These are phyloP conservation scores for Micrasema longulum DNA, from an alignment of 1,140 invertebrate species.

Conservation along the genomic window DNA sequence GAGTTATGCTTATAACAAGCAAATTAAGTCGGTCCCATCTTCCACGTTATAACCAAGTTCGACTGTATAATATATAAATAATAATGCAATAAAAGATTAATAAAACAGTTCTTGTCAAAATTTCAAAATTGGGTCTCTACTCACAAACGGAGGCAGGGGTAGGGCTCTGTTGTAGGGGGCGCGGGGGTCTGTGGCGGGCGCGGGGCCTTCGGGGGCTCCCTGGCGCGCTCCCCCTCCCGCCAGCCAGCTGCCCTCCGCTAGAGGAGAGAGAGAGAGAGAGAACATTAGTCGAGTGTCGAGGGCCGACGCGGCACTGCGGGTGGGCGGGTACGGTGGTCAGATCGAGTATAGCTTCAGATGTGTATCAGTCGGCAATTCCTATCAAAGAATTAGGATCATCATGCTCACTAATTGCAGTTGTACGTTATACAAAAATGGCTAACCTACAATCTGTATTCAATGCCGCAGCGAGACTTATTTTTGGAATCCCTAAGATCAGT, in stretches of 20 bases:
- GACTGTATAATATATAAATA: too few relatives aligned
- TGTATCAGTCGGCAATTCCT: slow-evolving; percentile 55
- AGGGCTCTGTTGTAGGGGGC: slow-evolving; percentile 52
- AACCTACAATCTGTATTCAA: too few relatives aligned
- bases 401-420: not conserved
- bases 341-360: slow-evolving; percentile 27
- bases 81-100: not conserved
- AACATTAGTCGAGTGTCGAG: slow-evolving; percentile 4
- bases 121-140: not conserved
- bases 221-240: slow-evolving; percentile 77
- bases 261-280: slow-evolving; percentile 41
- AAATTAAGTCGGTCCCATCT: too few relatives aligned
- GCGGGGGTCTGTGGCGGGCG: slow-evolving; percentile 62
- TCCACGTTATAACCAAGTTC: too few relatives aligned
- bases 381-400: slow-evolving; percentile 50
- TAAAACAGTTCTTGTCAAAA: not conserved
- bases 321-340: slow-evolving; percentile 18
- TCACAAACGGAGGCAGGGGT: slow-evolving; percentile 48
- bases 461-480: too few relatives aligned
- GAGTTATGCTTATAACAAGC: too few relatives aligned
- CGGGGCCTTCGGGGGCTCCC: slow-evolving; percentile 59
- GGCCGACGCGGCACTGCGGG: not conserved
- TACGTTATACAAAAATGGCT: too few relatives aligned
- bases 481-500: too few relatives aligned
- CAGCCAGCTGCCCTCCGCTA: slow-evolving; percentile 85